Evolutionary conservation across 92 coral and sea anemone species (phyloP).

Genomic region (Muricea muricata): DNA sequence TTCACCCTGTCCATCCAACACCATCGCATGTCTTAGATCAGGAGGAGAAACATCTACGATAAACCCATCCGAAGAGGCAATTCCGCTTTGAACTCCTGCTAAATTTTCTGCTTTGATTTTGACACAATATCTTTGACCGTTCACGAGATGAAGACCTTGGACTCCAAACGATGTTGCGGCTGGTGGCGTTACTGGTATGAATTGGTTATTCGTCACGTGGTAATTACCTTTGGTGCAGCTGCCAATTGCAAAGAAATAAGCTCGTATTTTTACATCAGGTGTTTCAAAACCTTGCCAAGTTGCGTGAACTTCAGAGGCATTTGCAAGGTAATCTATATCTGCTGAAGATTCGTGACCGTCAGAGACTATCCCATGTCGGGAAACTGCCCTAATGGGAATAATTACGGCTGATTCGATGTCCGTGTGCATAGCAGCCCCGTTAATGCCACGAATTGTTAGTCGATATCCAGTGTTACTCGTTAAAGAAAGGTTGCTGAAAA

Average conservation of each 20-base stretch:
- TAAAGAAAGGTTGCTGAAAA: slow-evolving; percentile 58
- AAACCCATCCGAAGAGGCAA: slow-evolving; percentile 84
- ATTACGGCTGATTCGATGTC: slow-evolving; percentile 76
- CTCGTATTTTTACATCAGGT: slow-evolving; percentile 75
- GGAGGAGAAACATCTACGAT: slow-evolving; percentile 86
- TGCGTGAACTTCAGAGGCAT: slow-evolving; percentile 71
- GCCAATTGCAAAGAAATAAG: slow-evolving; percentile 92
- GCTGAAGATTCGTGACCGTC: slow-evolving; percentile 69
- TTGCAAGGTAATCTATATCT: slow-evolving; percentile 78
- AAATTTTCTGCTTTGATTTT: slow-evolving; percentile 87
- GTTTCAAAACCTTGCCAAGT: slow-evolving; percentile 84
- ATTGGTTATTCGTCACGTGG: slow-evolving; percentile 82
- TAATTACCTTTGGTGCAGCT: slow-evolving; percentile 86
- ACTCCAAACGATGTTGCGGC: slow-evolving; percentile 69
- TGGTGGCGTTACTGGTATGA: slow-evolving; percentile 72
- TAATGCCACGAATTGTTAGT: slow-evolving; percentile 77
- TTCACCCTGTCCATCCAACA: slow-evolving; percentile 76
- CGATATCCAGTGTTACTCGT: slow-evolving; percentile 69
- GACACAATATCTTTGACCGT: slow-evolving; percentile 90
- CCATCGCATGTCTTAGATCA: slow-evolving; percentile 74
- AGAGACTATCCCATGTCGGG: slow-evolving; percentile 72
- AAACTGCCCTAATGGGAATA: slow-evolving; percentile 81
- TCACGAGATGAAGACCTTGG: slow-evolving; percentile 73
- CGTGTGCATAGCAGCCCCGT: slow-evolving; percentile 76
- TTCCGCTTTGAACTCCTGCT: slow-evolving; percentile 79